Conservation (phyloP, 2,888 invertebrate species). For the Chironomus riparius region DNA sequence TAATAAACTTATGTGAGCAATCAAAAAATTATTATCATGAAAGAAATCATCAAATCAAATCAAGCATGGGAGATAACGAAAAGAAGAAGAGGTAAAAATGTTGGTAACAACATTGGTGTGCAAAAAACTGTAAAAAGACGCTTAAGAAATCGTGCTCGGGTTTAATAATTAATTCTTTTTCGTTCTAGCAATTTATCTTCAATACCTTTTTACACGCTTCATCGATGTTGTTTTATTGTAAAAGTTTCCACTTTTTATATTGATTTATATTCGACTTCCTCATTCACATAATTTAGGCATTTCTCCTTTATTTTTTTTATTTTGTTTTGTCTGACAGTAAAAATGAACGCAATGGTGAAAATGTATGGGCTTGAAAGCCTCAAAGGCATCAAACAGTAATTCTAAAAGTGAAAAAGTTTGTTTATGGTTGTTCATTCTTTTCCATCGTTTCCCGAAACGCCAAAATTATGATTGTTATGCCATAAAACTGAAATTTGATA, state of each 20-base stretch:
- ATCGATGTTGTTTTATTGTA: neutral
- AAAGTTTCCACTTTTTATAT: neutral
- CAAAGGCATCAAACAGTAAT: neutral
- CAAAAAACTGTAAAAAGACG: neutral
- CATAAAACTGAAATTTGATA: slow-evolving; percentile 3
- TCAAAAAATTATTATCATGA: too few relatives aligned
- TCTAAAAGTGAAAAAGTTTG: neutral
- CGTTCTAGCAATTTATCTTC: neutral
- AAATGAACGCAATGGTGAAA: neutral
- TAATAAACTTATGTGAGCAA: too few relatives aligned
- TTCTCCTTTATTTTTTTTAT: neutral
- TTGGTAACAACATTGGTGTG: neutral
- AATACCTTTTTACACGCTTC: neutral
- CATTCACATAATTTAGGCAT: neutral
- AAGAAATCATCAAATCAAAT: too few relatives aligned
- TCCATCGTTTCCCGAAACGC: neutral
- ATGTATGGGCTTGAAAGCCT: neutral
- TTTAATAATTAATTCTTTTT: neutral
- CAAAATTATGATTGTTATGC: slow-evolving; percentile 3
- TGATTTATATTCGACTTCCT: neutral
- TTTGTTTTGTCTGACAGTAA: neutral
- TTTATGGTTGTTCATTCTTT: neutral
- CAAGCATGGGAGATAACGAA: neutral
- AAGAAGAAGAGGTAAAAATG: neutral
- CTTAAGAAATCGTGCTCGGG: neutral